These are phyloP conservation scores for Psilopsiagon aymara DNA, from an alignment of 2,113 vertebrate species.

Conservation along the genomic window DNA sequence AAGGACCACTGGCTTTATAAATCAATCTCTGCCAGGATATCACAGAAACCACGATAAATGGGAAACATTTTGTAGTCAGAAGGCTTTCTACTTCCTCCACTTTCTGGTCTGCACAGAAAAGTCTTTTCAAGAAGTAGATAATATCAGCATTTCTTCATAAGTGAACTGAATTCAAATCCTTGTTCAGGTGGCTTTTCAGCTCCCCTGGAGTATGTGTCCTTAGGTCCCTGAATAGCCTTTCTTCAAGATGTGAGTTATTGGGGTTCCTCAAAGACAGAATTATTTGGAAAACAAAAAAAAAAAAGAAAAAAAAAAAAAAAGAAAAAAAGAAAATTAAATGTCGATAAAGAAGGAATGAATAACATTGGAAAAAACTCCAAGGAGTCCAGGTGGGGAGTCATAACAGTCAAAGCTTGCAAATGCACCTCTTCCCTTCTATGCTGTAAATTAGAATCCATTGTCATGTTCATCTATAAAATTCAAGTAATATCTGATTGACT, in stretches of 20 bases:
- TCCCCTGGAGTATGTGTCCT: not conserved
- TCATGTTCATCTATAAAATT: not conserved
- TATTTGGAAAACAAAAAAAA: not conserved
- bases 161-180: constrained; percentile 30
- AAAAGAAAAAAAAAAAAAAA: not conserved
- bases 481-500: not conserved
- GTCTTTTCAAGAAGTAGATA: constrained; percentile 54
- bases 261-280: not conserved
- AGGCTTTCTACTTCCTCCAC: constrained; percentile 19
- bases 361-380: not conserved
- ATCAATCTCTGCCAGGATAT: constrained; percentile 68
- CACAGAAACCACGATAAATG: constrained; percentile 40
- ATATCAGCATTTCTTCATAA: constrained; percentile 20
- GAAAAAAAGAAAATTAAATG: not conserved
- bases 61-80: constrained; percentile 59
- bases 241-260: not conserved
- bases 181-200: not conserved
- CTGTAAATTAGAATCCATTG: not conserved
- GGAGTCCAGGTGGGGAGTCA: not conserved
- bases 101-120: constrained; percentile 25
- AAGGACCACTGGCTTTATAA: constrained; percentile 60
- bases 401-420: not conserved
- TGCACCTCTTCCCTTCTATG: not conserved
- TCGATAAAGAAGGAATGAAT: not conserved
- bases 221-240: not conserved